Percentiles rank a stretch among this genome's conserved stretches.
Evolutionary conservation across 2,888 invertebrate species (phyloP).

Genomic region (Eucera pruinosa): DNA sequence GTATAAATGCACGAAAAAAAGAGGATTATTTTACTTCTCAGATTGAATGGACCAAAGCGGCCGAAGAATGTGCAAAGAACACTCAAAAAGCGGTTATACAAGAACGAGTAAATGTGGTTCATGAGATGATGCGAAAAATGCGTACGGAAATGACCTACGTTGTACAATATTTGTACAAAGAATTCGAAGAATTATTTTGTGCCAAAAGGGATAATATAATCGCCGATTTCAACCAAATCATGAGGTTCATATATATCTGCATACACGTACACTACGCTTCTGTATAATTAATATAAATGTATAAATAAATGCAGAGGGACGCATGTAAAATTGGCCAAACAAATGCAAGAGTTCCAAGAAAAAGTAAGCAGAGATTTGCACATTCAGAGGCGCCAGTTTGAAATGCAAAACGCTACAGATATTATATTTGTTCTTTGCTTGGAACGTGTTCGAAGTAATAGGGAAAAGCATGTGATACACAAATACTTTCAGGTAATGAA

Average conservation of each 20-base stretch:
- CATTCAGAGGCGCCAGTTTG: constrained; percentile 64
- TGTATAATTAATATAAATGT: neutral
- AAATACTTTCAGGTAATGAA: constrained; percentile 69
- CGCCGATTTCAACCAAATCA: constrained; percentile 76
- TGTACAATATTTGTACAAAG: constrained; percentile 66
- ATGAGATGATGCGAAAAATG: constrained; percentile 73
- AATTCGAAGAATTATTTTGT: constrained; percentile 67
- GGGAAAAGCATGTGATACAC: constrained; percentile 66
- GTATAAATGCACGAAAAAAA: neutral
- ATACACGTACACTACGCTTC: neutral
- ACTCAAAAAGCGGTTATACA: constrained; percentile 68
- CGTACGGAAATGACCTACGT: constrained; percentile 70
- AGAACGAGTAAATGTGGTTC: constrained; percentile 70
- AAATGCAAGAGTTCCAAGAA: constrained; percentile 59
- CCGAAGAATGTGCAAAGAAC: constrained; percentile 59
- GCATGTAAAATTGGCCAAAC: constrained; percentile 59
- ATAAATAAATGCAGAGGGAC: constrained; percentile 61
- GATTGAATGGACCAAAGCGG: constrained; percentile 60
- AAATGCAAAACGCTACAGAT: constrained; percentile 70
- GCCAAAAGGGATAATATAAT: constrained; percentile 74
- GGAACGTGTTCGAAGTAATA: constrained; percentile 71
- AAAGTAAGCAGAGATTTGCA: constrained; percentile 61
- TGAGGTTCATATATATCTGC: constrained; percentile 70
- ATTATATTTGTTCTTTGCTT: constrained; percentile 68
- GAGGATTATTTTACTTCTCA: constrained; percentile 33